These are phyloP conservation scores for Carollia perspicillata DNA, from an alignment of 2,113 vertebrate genomes.

Conservation along the genomic window DNA sequence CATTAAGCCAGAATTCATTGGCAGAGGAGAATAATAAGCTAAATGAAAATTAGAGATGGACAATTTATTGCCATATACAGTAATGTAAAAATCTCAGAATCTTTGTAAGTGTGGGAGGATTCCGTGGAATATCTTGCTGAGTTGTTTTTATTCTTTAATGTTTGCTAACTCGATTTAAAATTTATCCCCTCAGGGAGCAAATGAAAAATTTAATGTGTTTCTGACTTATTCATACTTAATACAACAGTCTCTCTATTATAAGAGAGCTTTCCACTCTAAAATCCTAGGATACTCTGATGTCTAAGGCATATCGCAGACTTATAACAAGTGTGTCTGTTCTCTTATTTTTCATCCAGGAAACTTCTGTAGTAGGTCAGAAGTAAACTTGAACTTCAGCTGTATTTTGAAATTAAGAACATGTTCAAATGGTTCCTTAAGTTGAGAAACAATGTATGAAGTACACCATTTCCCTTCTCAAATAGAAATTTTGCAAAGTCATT, in stretches of 20 bases:
- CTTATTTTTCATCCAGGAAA: neutral
- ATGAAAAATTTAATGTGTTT: conserved; percentile 15
- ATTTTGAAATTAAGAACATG: conserved; percentile 44
- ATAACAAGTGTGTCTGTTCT: neutral
- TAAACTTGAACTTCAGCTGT: conserved; percentile 26
- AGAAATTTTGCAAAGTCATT: conserved; percentile 54
- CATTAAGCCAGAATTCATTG: conserved; percentile 58
- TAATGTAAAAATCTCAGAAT: neutral
- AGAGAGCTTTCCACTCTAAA: neutral
- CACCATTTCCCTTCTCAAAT: conserved; percentile 57
- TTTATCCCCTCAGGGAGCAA: neutral
- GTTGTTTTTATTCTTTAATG: neutral
- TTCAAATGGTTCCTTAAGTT: conserved; percentile 15
- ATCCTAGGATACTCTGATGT: neutral
- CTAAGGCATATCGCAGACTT: neutral
- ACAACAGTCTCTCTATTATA: neutral
- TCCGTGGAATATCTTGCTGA: neutral
- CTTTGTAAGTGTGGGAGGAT: neutral
- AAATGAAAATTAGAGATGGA: conserved; percentile 22
- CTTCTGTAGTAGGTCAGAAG: conserved; percentile 12
- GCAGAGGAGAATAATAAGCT: conserved; percentile 38
- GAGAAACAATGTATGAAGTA: conserved; percentile 52
- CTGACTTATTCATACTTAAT: conserved; percentile 26
- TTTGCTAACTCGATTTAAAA: conserved; percentile 26
- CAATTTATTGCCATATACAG: neutral